These are phyloP conservation scores for Oscheius onirici DNA, from an alignment of 2,888 invertebrate genomes.

Conservation along the genomic window DNA sequence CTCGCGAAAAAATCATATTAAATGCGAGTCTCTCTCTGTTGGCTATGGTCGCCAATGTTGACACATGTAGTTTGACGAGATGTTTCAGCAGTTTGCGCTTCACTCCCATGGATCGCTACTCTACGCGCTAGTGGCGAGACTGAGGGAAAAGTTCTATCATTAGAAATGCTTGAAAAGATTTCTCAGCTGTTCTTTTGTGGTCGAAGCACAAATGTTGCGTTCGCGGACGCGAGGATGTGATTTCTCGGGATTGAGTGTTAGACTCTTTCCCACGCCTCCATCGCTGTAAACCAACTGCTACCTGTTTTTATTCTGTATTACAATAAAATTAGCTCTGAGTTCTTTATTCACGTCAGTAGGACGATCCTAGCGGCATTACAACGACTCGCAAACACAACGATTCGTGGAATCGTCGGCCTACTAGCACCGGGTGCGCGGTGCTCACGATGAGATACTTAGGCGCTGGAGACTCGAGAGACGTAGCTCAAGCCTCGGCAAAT, in stretches of 20 bases:
- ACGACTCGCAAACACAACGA: slow-evolving; percentile 29
- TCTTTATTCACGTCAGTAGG: slow-evolving; percentile 11
- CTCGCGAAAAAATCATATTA: slow-evolving; percentile 8
- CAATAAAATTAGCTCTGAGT: slow-evolving; percentile 8
- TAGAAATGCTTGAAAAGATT: too few species aligned
- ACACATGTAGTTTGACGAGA: slow-evolving; percentile 29
- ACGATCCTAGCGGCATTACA: slow-evolving; percentile 31
- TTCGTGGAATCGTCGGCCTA: slow-evolving; percentile 31
- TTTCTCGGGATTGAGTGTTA: neutral
- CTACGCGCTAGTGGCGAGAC: slow-evolving; percentile 9
- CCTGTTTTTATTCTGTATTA: neutral
- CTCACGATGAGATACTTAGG: slow-evolving; percentile 34
- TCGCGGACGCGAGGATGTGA: neutral
- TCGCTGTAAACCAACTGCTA: neutral
- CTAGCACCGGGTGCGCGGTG: slow-evolving; percentile 27
- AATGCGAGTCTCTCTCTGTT: slow-evolving; percentile 18
- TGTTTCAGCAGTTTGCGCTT: slow-evolving; percentile 31
- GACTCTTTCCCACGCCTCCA: neutral
- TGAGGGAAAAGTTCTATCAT: neutral
- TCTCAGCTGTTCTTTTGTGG: neutral
- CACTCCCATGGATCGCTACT: slow-evolving; percentile 20
- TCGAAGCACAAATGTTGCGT: neutral
- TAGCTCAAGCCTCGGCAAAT: slow-evolving; percentile 31
- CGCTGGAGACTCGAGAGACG: slow-evolving; percentile 32
- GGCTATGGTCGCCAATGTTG: slow-evolving; percentile 22